Base-by-base conservation (phyloP, 1,140 invertebrate species). In the Drosophila mauritiana region DNA sequence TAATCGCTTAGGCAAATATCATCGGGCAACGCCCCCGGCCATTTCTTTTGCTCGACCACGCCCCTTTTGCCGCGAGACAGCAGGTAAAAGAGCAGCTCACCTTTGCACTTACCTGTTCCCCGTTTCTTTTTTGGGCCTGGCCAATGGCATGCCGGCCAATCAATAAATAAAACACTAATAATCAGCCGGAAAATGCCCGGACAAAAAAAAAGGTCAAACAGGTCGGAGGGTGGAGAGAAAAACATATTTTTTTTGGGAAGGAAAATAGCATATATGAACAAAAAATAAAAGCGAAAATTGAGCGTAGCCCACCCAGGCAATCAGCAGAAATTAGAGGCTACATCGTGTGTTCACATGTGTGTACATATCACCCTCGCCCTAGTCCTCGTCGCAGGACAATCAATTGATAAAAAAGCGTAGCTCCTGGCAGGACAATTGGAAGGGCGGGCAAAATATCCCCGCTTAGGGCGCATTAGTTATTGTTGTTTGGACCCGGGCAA, bases 1-100 rank as follows among this genome's bases (percentile, higher is more conserved):
- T 89, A 83, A 89, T 88, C 84, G 80, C 48, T 89, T 88, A 63
- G 76, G 52, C 77, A 88, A 88, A 88, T 88, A 89, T 25, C 73
- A 84, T 20, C 59, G 37, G 64, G 67, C 63, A 55, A 86, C 82
- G 83, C 78, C 83, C 62, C 49, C 58, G 13, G 34, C 27, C 45
- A 6, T 11, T 20, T 13, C 45, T 39, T 20, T 31, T 4, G 34
- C 36, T 57, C 56, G 22, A 22, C 53, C 65, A 53, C 59, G 61
- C 53, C 55, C 52, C 54, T 25, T 45, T 11, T 1, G 8, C 2
- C 0, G 10, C 3, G 1, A 31, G 46, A 49, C 52, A 39, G 59
- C 80, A 84, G 72, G 80, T 84, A 83, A 58, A 36, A 58, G 43
- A 48, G n/a, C 39, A 52, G 53, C 27, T 68, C 27, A 34, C 25